Base-by-base conservation (phyloP, 1,140 invertebrate species). In the Atta colombica region DNA sequence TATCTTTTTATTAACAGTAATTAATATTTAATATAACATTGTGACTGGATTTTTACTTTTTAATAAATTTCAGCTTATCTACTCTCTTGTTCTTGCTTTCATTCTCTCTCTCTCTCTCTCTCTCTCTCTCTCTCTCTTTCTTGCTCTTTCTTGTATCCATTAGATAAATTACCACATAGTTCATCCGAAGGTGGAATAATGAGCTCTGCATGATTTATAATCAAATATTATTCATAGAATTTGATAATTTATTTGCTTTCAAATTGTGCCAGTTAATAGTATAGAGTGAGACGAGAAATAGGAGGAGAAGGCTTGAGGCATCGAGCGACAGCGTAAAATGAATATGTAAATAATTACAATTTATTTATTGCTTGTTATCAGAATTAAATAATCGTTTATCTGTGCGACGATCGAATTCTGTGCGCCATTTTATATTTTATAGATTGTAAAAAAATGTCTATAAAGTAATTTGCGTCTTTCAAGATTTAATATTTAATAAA, bases 351-450 rank as follows among this genome's bases (percentile, higher is more conserved):
- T 45, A 39, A 45, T 66, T n/a, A 66, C 16, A 10, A 10, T 45
- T 45, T 63, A 63, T 31, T 63, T 31, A 65, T 35, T 5, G 18
- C 61, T n/a, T 66, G 2, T 10, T 8, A 45, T 10, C 2, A 18
- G 18, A 66, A 35, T 66, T 66, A 66, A 35, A 35, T 63, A 18
- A 63, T 63, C 31, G 31, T 66, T 66, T 66, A 66, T 66, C 3
- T 35, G 18, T 16, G 7, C 7, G 31, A 28, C 14, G 5, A 65
- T 35, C 0, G 16, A 6, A 39, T 39, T 66, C 2, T 66, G 2
- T n/a, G 14, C 6, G 7, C 16, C 8, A 66, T 35, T 45, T 45
- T 45, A 45, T 45, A 45, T 45, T 66, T 66, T 8, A 1, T 39
- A 18, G 0, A 8, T 12, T 39, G 6, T n/a, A 39, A 39, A 66